Evolutionary conservation across 2,797 vertebrate genomes (phyloP).

Genomic region (Acomys russatus): DNA sequence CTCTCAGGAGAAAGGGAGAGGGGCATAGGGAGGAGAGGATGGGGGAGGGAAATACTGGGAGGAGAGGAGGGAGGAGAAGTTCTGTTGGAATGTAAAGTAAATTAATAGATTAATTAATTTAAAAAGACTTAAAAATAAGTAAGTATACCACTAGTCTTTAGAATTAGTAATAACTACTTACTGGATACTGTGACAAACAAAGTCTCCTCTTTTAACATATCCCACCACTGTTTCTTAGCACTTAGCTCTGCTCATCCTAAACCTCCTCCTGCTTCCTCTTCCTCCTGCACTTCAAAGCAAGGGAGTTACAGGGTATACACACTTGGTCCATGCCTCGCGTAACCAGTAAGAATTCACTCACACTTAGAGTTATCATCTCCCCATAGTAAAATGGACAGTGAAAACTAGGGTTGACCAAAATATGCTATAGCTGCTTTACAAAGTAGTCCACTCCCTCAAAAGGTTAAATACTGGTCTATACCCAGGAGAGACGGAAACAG

Average conservation of each 20-base stretch:
- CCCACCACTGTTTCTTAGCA: not conserved
- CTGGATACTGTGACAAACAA: not conserved
- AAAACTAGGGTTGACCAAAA: conserved; percentile 20
- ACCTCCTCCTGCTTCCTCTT: not conserved
- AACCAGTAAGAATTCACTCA: not conserved
- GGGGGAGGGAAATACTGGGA: no score
- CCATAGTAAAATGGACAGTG: not conserved
- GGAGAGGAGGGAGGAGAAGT: no score
- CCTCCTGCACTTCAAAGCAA: not conserved
- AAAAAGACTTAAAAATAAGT: not conserved
- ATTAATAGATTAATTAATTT: not conserved
- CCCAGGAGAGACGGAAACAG: conserved; percentile 3
- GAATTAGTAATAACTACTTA: not conserved
- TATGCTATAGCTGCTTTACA: not conserved
- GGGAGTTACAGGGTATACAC: not conserved
- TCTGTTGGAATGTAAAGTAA: no score
- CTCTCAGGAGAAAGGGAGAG: no score
- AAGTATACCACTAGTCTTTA: not conserved
- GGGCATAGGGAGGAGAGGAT: no score
- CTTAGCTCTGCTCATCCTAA: not conserved
- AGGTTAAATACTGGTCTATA: not conserved
- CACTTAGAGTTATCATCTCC: not conserved
- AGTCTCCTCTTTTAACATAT: not conserved
- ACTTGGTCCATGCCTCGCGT: not conserved
- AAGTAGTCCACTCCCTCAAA: not conserved